phyloP scores from a whole-genome alignment of 2,113 vertebrate genomes.

The Hipposideros armiger region DNA sequence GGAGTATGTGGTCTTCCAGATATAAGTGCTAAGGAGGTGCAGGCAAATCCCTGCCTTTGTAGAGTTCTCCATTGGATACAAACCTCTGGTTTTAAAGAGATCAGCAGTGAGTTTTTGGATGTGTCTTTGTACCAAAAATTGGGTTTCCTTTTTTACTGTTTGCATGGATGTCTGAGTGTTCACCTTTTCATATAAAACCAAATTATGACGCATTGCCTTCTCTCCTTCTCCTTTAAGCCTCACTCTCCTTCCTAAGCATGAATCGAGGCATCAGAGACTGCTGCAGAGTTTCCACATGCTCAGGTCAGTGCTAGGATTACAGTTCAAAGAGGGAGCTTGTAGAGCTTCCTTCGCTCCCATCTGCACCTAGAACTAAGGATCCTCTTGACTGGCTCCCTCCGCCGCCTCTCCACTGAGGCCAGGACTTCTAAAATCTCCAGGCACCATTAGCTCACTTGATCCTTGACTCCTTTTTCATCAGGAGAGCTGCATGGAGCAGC shows the following conservation, averaged over 20 bases:
- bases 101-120: not conserved
- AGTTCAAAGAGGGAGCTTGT: not conserved
- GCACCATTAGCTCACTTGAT: not conserved
- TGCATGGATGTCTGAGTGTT: not conserved
- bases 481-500: not conserved
- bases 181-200: not conserved
- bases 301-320: not conserved
- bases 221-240: not conserved
- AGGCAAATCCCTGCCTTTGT: not conserved
- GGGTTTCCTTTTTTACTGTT: not conserved
- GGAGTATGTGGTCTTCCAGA: not conserved
- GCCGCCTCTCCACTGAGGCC: not conserved
- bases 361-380: not conserved
- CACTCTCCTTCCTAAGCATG: not conserved
- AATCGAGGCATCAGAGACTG: not conserved
- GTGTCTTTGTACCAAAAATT: not conserved
- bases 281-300: not conserved
- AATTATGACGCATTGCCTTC: not conserved
- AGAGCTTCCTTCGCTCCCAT: not conserved
- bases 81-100: not conserved
- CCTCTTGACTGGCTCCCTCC: not conserved
- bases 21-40: not conserved
- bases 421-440: not conserved
- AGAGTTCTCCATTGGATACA: not conserved
- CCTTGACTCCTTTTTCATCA: too few species aligned